A percentile compares a stretch with the other conserved stretches of the same genome.
phyloP scores from a whole-genome alignment of 2,888 invertebrate genomes.

The Buathra laborator region DNA sequence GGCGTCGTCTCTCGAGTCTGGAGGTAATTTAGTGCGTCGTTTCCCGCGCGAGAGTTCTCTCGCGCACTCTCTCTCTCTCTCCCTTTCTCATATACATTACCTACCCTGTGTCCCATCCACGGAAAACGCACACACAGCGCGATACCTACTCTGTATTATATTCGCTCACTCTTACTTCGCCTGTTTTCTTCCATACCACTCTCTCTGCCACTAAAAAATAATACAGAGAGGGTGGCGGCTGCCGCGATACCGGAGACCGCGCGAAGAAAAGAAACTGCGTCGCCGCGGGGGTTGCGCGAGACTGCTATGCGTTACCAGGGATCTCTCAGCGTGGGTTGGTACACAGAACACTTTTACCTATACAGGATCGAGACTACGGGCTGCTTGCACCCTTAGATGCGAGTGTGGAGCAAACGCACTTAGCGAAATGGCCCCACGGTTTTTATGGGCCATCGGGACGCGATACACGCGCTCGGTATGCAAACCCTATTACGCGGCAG shows the following conservation, averaged over 20 bases:
- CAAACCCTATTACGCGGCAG: constrained; percentile 29
- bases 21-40: constrained; percentile 65
- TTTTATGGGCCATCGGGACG: constrained; percentile 61
- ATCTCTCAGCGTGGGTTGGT: constrained; percentile 33
- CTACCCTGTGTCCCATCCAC: constrained; percentile 24
- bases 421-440: constrained; percentile 54
- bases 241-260: constrained; percentile 50
- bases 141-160: not conserved
- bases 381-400: constrained; percentile 41
- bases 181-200: constrained; percentile 18
- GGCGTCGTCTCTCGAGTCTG: constrained; percentile 61
- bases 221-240: constrained; percentile 41
- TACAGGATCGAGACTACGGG: constrained; percentile 13
- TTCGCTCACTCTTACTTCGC: constrained; percentile 30
- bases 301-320: constrained; percentile 26
- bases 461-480: constrained; percentile 37
- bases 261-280: constrained; percentile 61
- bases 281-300: constrained; percentile 29
- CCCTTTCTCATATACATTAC: not conserved
- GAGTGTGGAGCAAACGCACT: constrained; percentile 58
- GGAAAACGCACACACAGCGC: constrained; percentile 26
- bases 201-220: constrained; percentile 52
- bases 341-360: constrained; percentile 46
- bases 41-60: constrained; percentile 32
- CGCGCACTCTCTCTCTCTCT: constrained; percentile 5